Evolutionary conservation across 2,113 vertebrate genomes (phyloP).

Genomic region (Lanius collurio): DNA sequence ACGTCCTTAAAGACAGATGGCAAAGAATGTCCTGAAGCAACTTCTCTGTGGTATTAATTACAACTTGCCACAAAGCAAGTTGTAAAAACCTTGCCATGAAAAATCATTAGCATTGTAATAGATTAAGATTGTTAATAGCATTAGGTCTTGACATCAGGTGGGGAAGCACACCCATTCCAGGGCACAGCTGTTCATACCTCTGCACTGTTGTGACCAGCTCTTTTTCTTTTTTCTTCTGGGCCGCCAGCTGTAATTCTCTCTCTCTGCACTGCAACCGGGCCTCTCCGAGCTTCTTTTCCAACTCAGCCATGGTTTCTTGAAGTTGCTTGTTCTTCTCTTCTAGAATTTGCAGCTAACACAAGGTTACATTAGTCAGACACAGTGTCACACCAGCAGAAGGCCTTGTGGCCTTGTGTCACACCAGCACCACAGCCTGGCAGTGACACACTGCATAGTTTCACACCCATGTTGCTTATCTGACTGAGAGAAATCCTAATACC

Average conservation of each 20-base stretch:
- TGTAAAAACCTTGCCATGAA: neutral
- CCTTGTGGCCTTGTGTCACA: neutral
- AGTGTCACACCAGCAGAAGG: neutral
- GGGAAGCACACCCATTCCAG: neutral
- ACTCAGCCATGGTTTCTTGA: conserved; percentile 70
- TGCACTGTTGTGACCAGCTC: conserved; percentile 89
- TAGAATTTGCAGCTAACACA: conserved; percentile 82
- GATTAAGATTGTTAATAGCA: neutral
- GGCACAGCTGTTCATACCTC: conserved; percentile 77
- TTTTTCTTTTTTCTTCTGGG: conserved; percentile 87
- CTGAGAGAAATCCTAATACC: neutral
- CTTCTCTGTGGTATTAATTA: neutral
- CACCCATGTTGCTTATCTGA: neutral
- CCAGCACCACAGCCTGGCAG: neutral
- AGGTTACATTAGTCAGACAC: neutral
- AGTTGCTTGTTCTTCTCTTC: conserved; percentile 82
- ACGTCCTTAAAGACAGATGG: neutral
- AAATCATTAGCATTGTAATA: neutral
- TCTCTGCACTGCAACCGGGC: conserved; percentile 75
- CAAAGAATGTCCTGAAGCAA: neutral
- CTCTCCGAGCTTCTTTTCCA: conserved; percentile 81
- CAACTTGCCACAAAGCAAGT: neutral
- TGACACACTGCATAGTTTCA: neutral
- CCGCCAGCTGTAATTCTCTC: conserved; percentile 81
- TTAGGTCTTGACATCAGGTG: neutral